phyloP scores from a whole-genome alignment of 2,888 invertebrate species.

The Seira sanloemensis region DNA sequence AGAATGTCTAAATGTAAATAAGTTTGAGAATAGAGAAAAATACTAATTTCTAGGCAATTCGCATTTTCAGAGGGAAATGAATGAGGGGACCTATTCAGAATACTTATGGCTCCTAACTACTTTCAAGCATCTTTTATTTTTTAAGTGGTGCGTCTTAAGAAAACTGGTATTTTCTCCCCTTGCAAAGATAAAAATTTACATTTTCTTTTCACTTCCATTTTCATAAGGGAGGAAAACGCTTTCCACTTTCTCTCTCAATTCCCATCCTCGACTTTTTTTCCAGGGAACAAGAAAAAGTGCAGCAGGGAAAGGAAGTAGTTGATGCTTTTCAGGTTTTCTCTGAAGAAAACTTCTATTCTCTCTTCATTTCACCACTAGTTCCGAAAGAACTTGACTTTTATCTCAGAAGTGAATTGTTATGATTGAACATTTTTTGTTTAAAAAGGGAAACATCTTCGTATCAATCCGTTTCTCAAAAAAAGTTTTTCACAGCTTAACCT shows the following conservation, averaged over 20 bases:
- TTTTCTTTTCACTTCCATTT: constrained; percentile 17
- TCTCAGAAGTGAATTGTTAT: constrained; percentile 10
- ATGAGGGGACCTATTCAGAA: constrained; percentile 44
- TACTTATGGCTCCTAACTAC: constrained; percentile 54
- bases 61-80: constrained; percentile 14
- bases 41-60: background rate
- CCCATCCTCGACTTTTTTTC: background rate
- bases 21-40: background rate
- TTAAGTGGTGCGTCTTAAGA: constrained; percentile 10
- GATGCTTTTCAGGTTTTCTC: background rate
- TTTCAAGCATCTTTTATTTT: constrained; percentile 17
- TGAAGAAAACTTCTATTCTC: background rate
- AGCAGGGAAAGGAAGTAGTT: background rate
- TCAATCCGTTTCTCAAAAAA: constrained; percentile 12
- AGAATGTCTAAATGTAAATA: constrained; percentile 10
- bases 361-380: background rate
- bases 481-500: background rate
- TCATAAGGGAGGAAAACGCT: background rate
- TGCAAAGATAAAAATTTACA: constrained; percentile 44
- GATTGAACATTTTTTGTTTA: background rate
- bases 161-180: constrained; percentile 9
- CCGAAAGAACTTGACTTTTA: constrained; percentile 12
- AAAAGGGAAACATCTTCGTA: background rate
- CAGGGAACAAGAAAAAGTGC: background rate
- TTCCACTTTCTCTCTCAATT: background rate